Evolutionary conservation across 2,888 invertebrate species (phyloP), one percentile per base, ranked within the genome.

Genomic region (Ligdia adustata): DNA sequence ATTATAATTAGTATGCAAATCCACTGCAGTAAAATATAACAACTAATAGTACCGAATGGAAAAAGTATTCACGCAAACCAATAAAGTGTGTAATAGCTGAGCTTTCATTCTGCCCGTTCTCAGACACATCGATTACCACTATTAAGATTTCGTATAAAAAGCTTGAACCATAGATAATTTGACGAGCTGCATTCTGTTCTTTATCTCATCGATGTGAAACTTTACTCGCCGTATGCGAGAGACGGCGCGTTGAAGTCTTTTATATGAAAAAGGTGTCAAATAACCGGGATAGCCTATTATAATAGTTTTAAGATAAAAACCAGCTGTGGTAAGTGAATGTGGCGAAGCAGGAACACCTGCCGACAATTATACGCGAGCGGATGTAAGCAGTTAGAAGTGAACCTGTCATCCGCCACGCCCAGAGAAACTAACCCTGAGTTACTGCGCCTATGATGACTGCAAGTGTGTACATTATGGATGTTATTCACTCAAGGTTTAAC

Each of bases 311-410:
- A 11, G 9, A 37, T 18, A 27, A 16, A 27, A 34, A 40, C 15
- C 28, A 40, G 34, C 24, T 40, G 22, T 15, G 14, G 9, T 9
- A 14, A 20, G 28, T 11, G 59, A 57, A 52, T 9, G 50, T 52
- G 62, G 57, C 55, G 54, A 47, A 52, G 39, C 64, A 44, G 63
- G 64, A 66, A 70, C 82, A 83, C 80, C 81, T 82, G 79, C 69
- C 58, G 56, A 67, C 68, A 79, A 80, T 80, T 78, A 75, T 66
- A 73, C 58, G 63, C 60, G 65, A 73, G 64, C 72, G 72, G 77
- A 72, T 69, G 62, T 68, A 62, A 62, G 72, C 60, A 75, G 66
- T 75, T 72, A 74, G 71, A 65, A 45, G 57, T 61, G 61, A 77
- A 73, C 70, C 62, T 56, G 78, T 72, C 77, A 72, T 64, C 66